A percentile compares a stretch with the other conserved stretches of the same genome.
Evolutionary conservation across 2,797 vertebrate genomes (phyloP).

Genomic region (Sphenopsis melanotis): DNA sequence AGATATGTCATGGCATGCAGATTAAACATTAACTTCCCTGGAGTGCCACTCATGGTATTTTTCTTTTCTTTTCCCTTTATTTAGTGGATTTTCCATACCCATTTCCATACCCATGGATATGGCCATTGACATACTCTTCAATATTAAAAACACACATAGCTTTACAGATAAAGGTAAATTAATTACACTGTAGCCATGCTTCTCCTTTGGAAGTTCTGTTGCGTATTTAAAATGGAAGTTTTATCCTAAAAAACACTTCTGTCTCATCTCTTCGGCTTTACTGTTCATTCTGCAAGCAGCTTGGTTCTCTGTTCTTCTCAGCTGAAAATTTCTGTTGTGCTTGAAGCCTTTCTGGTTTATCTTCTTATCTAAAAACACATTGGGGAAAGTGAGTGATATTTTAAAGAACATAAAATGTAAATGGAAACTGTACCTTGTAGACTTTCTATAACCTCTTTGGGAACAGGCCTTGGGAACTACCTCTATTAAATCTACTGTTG

Average conservation of each 20-base stretch:
- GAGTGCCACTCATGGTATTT: no score
- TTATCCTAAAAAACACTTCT: background rate
- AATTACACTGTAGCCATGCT: background rate
- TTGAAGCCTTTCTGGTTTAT: background rate
- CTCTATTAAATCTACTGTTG: background rate
- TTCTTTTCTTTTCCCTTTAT: background rate
- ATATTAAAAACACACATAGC: conserved; percentile 74
- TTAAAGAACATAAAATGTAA: background rate
- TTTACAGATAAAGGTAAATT: conserved; percentile 82
- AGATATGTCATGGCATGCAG: background rate
- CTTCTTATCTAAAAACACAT: background rate
- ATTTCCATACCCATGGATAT: conserved; percentile 60
- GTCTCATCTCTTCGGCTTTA: background rate
- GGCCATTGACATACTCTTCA: conserved; percentile 82
- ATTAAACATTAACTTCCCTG: background rate
- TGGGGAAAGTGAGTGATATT: background rate
- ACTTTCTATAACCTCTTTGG: background rate
- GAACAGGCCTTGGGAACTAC: background rate
- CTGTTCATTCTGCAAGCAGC: background rate
- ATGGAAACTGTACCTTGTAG: background rate
- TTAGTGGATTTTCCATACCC: conserved; percentile 73
- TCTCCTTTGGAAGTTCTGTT: background rate
- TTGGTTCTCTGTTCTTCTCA: background rate
- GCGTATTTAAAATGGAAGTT: background rate
- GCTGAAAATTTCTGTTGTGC: background rate